These are phyloP conservation scores for Shargacucullia verbasci DNA, from an alignment of 2,888 invertebrate genomes.

Conservation along the genomic window DNA sequence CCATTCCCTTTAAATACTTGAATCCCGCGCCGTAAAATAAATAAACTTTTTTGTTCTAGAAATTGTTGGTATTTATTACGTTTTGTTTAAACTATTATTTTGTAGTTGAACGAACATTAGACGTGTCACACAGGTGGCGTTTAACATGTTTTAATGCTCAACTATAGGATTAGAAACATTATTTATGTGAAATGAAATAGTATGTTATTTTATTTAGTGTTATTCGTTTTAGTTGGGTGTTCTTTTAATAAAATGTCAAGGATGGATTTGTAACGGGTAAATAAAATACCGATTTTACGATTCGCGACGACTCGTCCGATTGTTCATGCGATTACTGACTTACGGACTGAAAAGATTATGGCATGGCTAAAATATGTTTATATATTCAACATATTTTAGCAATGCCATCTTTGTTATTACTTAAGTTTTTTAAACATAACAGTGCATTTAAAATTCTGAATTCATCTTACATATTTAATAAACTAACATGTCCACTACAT, in stretches of 20 bases:
- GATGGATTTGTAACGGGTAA: neutral
- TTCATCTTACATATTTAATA: neutral
- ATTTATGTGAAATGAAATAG: slow-evolving; percentile 11
- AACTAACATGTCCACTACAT: neutral
- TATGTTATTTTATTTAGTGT: neutral
- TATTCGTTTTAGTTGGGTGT: neutral
- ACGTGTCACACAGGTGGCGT: slow-evolving; percentile 15
- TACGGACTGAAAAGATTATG: too few species aligned
- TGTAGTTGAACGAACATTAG: slow-evolving; percentile 33
- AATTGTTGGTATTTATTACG: slow-evolving; percentile 57
- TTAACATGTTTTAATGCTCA: slow-evolving; percentile 13
- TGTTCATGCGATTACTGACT: too few species aligned
- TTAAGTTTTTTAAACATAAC: too few species aligned
- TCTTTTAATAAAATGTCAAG: too few species aligned
- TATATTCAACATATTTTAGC: too few species aligned
- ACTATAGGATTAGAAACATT: slow-evolving; percentile 11
- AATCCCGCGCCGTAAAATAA: slow-evolving; percentile 72
- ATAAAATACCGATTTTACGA: slow-evolving; percentile 5
- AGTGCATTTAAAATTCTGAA: too few species aligned
- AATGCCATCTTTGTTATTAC: too few species aligned
- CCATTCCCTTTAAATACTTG: slow-evolving; percentile 79
- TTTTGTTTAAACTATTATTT: slow-evolving; percentile 55
- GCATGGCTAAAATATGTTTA: too few species aligned
- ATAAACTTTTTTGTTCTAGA: slow-evolving; percentile 66
- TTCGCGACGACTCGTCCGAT: too few species aligned